Conservation (phyloP, 2,113 vertebrate genomes). For the Nestor notabilis region DNA sequence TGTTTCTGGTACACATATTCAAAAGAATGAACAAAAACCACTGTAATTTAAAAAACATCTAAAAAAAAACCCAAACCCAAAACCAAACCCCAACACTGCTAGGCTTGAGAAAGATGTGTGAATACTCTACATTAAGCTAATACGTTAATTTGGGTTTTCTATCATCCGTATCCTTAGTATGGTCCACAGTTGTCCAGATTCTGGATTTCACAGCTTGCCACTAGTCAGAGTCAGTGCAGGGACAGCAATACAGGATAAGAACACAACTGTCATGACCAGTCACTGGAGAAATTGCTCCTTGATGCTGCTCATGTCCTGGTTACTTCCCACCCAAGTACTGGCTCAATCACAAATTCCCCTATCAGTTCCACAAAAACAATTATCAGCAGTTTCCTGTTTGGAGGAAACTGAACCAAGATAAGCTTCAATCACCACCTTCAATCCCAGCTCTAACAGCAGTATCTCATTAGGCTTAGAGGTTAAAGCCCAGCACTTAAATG, state of each 20-base stretch:
- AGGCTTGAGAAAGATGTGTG: background rate
- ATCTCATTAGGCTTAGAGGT: background rate
- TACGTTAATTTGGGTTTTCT: background rate
- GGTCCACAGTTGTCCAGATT: background rate
- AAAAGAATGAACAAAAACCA: conserved; percentile 21
- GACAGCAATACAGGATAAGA: background rate
- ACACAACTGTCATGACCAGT: rapidly evolving
- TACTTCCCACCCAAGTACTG: background rate
- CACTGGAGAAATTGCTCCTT: background rate
- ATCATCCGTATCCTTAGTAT: background rate
- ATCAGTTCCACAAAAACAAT: background rate
- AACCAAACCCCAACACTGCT: background rate
- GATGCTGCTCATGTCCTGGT: background rate
- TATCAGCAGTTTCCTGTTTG: background rate
- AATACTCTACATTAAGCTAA: background rate
- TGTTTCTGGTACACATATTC: background rate
- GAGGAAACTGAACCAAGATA: background rate
- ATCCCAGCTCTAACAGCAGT: rapidly evolving
- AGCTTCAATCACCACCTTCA: background rate
- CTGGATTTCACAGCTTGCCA: background rate
- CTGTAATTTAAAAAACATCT: background rate
- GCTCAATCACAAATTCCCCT: background rate
- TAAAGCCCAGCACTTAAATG: background rate
- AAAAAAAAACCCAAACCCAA: background rate
- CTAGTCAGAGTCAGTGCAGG: background rate